These are phyloP conservation scores for Cephalopterus ornatus DNA, from an alignment of 2,113 vertebrate species.

Conservation along the genomic window DNA sequence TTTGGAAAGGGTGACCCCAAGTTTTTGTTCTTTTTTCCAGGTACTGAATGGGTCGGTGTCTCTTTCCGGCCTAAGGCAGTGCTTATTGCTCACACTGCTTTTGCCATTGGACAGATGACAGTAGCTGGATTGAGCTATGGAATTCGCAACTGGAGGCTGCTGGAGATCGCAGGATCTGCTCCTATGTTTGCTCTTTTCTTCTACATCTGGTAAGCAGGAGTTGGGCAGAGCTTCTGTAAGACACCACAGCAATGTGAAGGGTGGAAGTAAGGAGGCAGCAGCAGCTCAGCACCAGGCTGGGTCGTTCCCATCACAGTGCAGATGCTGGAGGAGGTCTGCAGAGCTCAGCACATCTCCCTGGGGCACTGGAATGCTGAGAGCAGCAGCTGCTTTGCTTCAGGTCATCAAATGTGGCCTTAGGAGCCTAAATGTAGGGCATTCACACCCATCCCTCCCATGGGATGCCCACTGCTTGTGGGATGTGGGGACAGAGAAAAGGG, in stretches of 20 bases:
- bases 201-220: conserved; percentile 76
- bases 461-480: not conserved
- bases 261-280: not conserved
- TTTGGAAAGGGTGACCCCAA: not conserved
- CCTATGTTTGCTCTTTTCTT: conserved; percentile 73
- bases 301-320: not conserved
- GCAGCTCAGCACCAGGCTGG: not conserved
- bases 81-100: conserved; percentile 63
- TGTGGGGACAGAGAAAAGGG: not conserved
- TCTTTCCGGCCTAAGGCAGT: conserved; percentile 70
- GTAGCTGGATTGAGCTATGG: conserved; percentile 81
- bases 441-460: not conserved
- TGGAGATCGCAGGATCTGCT: conserved; percentile 77
- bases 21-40: conserved; percentile 22
- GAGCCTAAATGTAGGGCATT: not conserved
- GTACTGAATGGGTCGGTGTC: conserved; percentile 83
- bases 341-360: not conserved
- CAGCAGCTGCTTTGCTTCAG: not conserved
- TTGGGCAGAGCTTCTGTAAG: accelerated
- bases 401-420: not conserved
- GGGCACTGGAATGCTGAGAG: not conserved
- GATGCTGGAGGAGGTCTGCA: not conserved
- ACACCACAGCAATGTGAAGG: accelerated
- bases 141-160: conserved; percentile 81
- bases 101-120: conserved; percentile 69